Evolutionary conservation across 2,888 invertebrate genomes (phyloP).

Genomic region (Drosophila prostipennis): DNA sequence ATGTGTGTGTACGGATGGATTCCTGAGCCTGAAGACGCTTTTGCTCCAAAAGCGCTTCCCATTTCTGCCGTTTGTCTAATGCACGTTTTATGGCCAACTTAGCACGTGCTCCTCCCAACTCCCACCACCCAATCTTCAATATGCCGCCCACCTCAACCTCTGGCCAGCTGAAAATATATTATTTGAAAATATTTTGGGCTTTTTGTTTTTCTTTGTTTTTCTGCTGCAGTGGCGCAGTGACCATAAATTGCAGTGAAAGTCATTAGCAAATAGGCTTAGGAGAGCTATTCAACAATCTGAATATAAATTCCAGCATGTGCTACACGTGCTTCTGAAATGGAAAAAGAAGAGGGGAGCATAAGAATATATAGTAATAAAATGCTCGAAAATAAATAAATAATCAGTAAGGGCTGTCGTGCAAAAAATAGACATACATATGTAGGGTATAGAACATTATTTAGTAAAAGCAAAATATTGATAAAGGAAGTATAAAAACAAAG

Average conservation of each 20-base stretch:
- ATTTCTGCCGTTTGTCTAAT: too few relatives aligned
- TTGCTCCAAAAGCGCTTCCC: too few relatives aligned
- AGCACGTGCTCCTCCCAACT: conserved; percentile 54
- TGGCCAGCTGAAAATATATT: conserved; percentile 27
- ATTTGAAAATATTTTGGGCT: conserved; percentile 37
- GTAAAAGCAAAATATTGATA: too few relatives aligned
- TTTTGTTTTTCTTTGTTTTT: conserved; percentile 32
- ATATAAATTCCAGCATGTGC: conserved; percentile 14
- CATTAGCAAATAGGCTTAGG: conserved; percentile 48
- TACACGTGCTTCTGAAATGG: conserved; percentile 8
- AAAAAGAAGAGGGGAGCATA: neutral
- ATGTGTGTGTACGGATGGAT: conserved; percentile 40
- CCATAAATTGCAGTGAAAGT: conserved; percentile 61
- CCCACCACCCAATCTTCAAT: neutral
- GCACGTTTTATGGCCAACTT: conserved; percentile 57
- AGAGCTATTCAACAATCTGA: conserved; percentile 28
- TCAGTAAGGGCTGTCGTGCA: neutral
- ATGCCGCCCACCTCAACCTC: neutral
- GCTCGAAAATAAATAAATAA: conserved; percentile 15
- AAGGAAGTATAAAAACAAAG: too few relatives aligned
- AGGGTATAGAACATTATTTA: too few relatives aligned
- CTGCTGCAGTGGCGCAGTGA: conserved; percentile 46
- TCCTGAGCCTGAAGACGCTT: conserved; percentile 37
- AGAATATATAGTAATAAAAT: neutral
- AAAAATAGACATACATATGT: conserved; percentile 1